Percentiles rank a stretch among this genome's conserved stretches.
Conservation (phyloP, 2,113 vertebrate species). For the Motacilla tschutschensis region DNA sequence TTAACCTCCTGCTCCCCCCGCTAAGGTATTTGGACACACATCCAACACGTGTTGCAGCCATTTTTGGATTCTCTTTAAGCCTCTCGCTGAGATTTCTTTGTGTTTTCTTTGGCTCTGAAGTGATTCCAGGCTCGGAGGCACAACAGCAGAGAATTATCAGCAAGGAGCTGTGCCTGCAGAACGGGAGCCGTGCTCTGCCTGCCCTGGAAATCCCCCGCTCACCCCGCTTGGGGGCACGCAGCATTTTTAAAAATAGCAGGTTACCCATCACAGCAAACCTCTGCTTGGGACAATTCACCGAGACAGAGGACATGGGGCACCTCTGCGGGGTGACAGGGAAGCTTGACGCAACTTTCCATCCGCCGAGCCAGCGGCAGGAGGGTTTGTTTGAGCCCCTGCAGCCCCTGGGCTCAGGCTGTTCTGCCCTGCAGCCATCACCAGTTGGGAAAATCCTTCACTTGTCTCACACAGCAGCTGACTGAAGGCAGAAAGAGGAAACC, state of each 20-base stretch:
- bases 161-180: not conserved
- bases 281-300: not conserved
- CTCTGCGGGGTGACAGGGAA: not conserved
- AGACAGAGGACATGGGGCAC: not conserved
- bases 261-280: not conserved
- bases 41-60: not conserved
- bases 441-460: not conserved
- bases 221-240: accelerated
- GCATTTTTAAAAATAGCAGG: slow-evolving; percentile 11
- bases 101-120: slow-evolving; percentile 8
- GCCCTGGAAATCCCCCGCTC: not conserved
- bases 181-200: not conserved
- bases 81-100: not conserved
- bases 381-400: accelerated
- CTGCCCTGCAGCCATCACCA: not conserved
- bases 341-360: not conserved
- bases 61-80: not conserved
- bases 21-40: not conserved
- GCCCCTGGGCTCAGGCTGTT: not conserved
- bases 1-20: not conserved
- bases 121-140: not conserved
- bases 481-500: not conserved
- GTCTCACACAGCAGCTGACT: not conserved
- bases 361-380: not conserved
- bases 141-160: not conserved